Conservation (phyloP, 2,797 vertebrate genomes). For the Tiaroga cobitis region DNA sequence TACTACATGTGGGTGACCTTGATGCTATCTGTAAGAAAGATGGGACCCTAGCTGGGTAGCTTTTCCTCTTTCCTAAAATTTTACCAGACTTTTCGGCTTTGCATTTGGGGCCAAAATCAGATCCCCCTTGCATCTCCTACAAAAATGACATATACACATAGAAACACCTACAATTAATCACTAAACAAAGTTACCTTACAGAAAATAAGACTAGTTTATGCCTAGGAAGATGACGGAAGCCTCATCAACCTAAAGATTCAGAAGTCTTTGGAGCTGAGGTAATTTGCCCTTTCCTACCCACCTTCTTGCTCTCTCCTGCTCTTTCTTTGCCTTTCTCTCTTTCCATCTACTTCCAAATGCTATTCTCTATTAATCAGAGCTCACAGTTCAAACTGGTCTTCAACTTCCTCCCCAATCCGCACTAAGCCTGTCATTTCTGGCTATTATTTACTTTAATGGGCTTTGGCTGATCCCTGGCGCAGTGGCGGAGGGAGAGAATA, state of each 20-base stretch:
- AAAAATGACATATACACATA: neutral
- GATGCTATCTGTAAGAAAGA: conserved; percentile 41
- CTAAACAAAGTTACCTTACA: conserved; percentile 62
- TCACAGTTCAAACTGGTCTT: conserved; percentile 98
- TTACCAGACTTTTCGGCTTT: conserved; percentile 80
- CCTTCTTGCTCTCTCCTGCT: conserved; percentile 55
- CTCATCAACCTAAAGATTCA: conserved; percentile 95
- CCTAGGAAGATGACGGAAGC: conserved; percentile 92
- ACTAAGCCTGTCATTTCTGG: conserved; percentile 99
- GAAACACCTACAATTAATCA: neutral
- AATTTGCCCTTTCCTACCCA: conserved; percentile 75
- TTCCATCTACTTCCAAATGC: conserved; percentile 90
- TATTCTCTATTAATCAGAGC: conserved; percentile 99
- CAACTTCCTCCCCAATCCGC: conserved; percentile 99
- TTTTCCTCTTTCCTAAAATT: conserved; percentile 20
- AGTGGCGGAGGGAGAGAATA: conserved; percentile 99
- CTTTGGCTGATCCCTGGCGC: conserved; percentile 99
- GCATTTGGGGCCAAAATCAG: neutral
- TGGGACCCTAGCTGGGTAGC: conserved; percentile 33
- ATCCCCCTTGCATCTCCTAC: neutral
- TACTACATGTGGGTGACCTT: conserved; percentile 45
- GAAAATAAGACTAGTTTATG: conserved; percentile 95
- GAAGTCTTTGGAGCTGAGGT: conserved; percentile 97
- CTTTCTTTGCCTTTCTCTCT: conserved; percentile 68
- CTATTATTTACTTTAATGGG: conserved; percentile 99